Percentiles rank a stretch among this genome's conserved stretches.
These are phyloP conservation scores for Eledone cirrhosa DNA, from an alignment of 2,888 invertebrate species.

Conservation along the genomic window DNA sequence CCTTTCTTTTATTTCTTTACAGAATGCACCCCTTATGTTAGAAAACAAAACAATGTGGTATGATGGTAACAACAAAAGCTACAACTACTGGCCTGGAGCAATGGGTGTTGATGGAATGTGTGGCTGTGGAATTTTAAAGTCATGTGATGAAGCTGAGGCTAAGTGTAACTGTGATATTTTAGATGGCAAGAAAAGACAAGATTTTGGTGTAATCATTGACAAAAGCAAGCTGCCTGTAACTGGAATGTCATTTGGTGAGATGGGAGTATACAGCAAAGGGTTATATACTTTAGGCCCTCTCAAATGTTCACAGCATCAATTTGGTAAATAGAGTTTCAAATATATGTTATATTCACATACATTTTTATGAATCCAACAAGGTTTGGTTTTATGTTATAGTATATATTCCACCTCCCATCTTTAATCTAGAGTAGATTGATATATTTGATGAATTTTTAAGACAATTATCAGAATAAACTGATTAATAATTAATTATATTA, in stretches of 20 bases:
- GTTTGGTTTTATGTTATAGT: too few relatives aligned
- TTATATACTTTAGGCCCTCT: slow-evolving; percentile 43
- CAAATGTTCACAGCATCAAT: slow-evolving; percentile 48
- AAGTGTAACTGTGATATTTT: slow-evolving; percentile 56
- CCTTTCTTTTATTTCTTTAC: background rate
- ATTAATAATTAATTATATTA: too few relatives aligned
- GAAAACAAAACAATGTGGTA: background rate
- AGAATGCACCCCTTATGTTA: slow-evolving; percentile 1
- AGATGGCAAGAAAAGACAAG: slow-evolving; percentile 47
- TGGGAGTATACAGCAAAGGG: slow-evolving; percentile 35
- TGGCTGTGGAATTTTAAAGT: slow-evolving; percentile 49
- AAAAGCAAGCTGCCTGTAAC: slow-evolving; percentile 50
- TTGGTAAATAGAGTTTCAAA: slow-evolving; percentile 44
- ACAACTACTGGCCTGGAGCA: slow-evolving; percentile 46
- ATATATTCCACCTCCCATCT: too few relatives aligned
- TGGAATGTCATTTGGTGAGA: slow-evolving; percentile 39
- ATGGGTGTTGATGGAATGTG: slow-evolving; percentile 41
- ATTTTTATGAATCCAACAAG: too few relatives aligned
- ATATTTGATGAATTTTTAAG: too few relatives aligned
- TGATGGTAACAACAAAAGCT: background rate
- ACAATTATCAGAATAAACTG: too few relatives aligned
- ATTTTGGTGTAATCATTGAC: slow-evolving; percentile 51
- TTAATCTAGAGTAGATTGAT: too few relatives aligned
- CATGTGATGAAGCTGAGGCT: slow-evolving; percentile 40
- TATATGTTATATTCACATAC: too few relatives aligned